Conservation (phyloP, 2,113 vertebrate species). For the Hiodon tergisus region DNA sequence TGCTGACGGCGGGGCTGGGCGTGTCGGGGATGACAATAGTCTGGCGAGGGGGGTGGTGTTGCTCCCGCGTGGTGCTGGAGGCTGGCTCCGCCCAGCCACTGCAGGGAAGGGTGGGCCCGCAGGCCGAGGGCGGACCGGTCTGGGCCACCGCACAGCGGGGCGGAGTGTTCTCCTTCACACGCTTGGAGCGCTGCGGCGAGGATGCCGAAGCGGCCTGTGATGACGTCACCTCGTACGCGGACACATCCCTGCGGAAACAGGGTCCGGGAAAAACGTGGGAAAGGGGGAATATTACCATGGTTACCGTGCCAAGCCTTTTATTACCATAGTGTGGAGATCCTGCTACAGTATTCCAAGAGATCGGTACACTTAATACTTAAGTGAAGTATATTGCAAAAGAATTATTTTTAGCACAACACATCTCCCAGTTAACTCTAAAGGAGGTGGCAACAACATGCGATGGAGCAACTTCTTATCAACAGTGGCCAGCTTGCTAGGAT, state of each 20-base stretch:
- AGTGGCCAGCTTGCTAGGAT: too few relatives aligned
- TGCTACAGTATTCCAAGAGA: too few relatives aligned
- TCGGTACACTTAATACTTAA: too few relatives aligned
- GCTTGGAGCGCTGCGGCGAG: conserved; percentile 92
- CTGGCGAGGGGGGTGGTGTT: conserved; percentile 56
- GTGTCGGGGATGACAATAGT: conserved; percentile 96
- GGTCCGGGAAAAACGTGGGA: conserved; percentile 21
- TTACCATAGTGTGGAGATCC: too few relatives aligned
- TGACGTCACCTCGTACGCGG: conserved; percentile 87
- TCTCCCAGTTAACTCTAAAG: too few relatives aligned
- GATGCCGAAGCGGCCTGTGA: conserved; percentile 69
- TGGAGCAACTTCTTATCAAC: too few relatives aligned
- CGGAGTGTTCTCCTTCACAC: conserved; percentile 96
- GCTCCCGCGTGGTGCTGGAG: conserved; percentile 57
- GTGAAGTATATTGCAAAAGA: too few relatives aligned
- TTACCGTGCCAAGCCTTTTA: background rate
- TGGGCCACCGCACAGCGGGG: conserved; percentile 87
- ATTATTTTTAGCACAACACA: too few relatives aligned
- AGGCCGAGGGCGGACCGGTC: conserved; percentile 61
- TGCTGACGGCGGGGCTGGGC: conserved; percentile 91
- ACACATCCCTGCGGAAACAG: conserved; percentile 67
- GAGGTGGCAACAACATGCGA: too few relatives aligned
- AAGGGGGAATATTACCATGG: background rate
- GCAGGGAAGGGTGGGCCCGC: conserved; percentile 64
- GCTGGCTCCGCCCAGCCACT: conserved; percentile 59